Evolutionary conservation across 2,888 invertebrate species (phyloP).

Genomic region (Cephus spinipes): DNA sequence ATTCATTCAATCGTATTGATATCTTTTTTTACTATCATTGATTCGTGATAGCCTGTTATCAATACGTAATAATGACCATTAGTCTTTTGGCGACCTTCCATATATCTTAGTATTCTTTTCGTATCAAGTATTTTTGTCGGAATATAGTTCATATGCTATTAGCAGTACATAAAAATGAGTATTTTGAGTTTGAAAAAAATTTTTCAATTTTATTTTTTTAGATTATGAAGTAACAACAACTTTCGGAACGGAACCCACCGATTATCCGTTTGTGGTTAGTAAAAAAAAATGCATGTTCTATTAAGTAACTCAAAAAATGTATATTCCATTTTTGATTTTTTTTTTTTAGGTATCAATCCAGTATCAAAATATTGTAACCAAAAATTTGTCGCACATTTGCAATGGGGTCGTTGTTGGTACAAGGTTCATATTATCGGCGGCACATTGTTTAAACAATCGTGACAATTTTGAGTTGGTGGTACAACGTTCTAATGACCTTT

Average conservation of each 20-base stretch:
- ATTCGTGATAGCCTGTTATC: not conserved
- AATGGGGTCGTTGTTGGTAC: constrained; percentile 17
- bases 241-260: not conserved
- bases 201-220: not conserved
- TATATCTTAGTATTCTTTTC: not conserved
- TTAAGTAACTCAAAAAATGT: not conserved
- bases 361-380: constrained; percentile 17
- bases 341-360: constrained; percentile 27
- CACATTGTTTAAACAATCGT: constrained; percentile 26
- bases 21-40: not conserved
- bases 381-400: constrained; percentile 23
- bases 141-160: no score
- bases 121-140: no score
- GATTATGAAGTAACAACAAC: not conserved
- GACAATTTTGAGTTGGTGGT: constrained; percentile 24
- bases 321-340: not conserved
- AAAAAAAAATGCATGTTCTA: not conserved
- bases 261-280: not conserved
- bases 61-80: not conserved
- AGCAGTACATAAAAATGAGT: no score
- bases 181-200: not conserved
- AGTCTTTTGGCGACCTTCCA: no score
- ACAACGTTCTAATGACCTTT: constrained; percentile 23
- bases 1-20: not conserved
- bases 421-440: constrained; percentile 26